These are phyloP conservation scores for Rhinichthys klamathensis DNA, from an alignment of 2,113 vertebrate genomes.

Conservation along the genomic window DNA sequence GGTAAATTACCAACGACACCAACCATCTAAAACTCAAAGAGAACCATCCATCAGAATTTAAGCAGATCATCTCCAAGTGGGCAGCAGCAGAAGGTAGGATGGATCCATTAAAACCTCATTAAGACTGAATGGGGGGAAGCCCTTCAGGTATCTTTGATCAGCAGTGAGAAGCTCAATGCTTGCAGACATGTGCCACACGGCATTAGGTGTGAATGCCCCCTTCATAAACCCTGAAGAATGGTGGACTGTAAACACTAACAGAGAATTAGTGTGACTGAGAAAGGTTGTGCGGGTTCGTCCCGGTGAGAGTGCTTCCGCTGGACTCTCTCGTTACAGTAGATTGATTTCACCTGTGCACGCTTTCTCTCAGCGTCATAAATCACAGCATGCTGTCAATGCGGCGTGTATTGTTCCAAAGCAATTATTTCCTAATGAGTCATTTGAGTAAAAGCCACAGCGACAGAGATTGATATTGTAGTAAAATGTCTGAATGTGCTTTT, in stretches of 20 bases:
- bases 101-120: constrained; percentile 65
- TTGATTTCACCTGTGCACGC: constrained; percentile 37
- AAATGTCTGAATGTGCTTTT: constrained; percentile 41
- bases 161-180: constrained; percentile 49
- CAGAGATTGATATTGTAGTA: constrained; percentile 40
- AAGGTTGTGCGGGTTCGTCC: constrained; percentile 1
- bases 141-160: constrained; percentile 65
- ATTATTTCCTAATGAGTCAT: constrained; percentile 38
- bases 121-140: constrained; percentile 53
- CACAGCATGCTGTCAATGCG: not conserved
- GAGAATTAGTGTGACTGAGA: constrained; percentile 17
- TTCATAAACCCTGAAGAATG: constrained; percentile 37
- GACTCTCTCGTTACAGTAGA: constrained; percentile 41
- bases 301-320: constrained; percentile 36
- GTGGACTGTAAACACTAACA: constrained; percentile 10
- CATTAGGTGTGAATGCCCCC: constrained; percentile 60
- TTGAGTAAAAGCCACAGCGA: constrained; percentile 20
- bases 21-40: not conserved
- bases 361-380: constrained; percentile 32
- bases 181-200: constrained; percentile 56
- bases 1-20: not conserved
- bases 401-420: constrained; percentile 27
- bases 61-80: not conserved
- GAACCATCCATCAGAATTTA: not conserved
- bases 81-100: constrained; percentile 39